Percentiles rank a stretch among this genome's conserved stretches.
Evolutionary conservation across 2,113 vertebrate genomes (phyloP).

Genomic region (Lycaon pictus): DNA sequence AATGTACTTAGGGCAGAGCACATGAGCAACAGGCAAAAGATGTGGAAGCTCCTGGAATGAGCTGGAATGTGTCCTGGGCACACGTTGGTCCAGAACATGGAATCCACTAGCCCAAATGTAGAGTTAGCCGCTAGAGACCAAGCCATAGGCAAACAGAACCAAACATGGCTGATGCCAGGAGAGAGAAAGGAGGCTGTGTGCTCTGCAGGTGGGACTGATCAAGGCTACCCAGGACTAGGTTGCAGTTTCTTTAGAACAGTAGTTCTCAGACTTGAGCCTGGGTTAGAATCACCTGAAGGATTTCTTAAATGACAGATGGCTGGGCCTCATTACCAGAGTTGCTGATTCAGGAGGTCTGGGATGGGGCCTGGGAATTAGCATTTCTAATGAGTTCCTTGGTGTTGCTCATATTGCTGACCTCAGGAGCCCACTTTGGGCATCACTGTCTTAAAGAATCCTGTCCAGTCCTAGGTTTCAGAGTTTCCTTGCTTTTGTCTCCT

Average conservation of each 20-base stretch:
- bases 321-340: background rate
- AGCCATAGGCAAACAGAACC: background rate
- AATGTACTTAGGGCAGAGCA: background rate
- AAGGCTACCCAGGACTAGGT: background rate
- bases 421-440: conserved; percentile 11
- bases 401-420: background rate
- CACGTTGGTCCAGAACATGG: background rate
- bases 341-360: conserved; percentile 7
- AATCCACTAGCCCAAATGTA: background rate
- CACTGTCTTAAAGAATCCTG: background rate
- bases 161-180: background rate
- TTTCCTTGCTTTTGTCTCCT: conserved; percentile 27
- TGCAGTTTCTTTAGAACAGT: background rate
- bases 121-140: background rate
- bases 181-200: background rate
- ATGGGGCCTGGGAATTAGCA: background rate
- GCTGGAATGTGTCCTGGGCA: background rate
- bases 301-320: background rate
- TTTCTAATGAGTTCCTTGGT: background rate
- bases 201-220: background rate
- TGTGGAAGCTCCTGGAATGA: background rate
- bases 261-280: conserved; percentile 1
- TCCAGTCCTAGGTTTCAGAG: background rate
- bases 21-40: background rate
- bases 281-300: background rate